These are phyloP conservation scores for Temnothorax rugatulus DNA, from an alignment of 2,888 invertebrate genomes.

Conservation along the genomic window DNA sequence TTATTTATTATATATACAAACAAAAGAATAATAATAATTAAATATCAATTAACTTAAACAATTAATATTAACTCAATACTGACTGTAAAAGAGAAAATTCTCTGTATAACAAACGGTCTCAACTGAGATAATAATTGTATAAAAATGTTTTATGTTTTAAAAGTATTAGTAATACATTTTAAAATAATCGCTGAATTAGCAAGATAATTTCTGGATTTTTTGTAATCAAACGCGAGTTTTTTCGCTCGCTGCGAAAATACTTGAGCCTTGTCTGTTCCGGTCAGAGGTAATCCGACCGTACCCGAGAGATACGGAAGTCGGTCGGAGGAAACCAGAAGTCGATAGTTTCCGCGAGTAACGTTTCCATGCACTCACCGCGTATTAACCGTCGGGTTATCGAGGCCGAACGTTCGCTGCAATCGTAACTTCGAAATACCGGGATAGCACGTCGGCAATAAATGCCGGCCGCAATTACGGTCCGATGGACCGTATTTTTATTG, in stretches of 20 bases:
- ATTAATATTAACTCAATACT: neutral
- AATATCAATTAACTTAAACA: neutral
- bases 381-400: constrained; percentile 76
- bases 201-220: constrained; percentile 18
- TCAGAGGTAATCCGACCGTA: constrained; percentile 67
- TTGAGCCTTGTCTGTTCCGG: constrained; percentile 71
- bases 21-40: neutral
- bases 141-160: neutral
- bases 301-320: constrained; percentile 67
- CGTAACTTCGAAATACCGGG: constrained; percentile 67
- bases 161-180: neutral
- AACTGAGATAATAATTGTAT: neutral
- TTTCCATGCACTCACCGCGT: constrained; percentile 69
- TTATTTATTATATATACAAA: neutral
- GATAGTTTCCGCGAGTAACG: constrained; percentile 72
- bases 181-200: neutral
- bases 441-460: constrained; percentile 61
- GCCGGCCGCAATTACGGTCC: constrained; percentile 50
- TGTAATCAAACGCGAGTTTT: constrained; percentile 18
- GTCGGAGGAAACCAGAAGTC: constrained; percentile 72
- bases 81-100: neutral
- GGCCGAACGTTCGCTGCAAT: constrained; percentile 65
- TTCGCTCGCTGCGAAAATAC: constrained; percentile 40
- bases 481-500: constrained; percentile 48
- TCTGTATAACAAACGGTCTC: neutral